phyloP scores from a whole-genome alignment of 1,140 invertebrate species.

The Proctacanthus coquilletti region DNA sequence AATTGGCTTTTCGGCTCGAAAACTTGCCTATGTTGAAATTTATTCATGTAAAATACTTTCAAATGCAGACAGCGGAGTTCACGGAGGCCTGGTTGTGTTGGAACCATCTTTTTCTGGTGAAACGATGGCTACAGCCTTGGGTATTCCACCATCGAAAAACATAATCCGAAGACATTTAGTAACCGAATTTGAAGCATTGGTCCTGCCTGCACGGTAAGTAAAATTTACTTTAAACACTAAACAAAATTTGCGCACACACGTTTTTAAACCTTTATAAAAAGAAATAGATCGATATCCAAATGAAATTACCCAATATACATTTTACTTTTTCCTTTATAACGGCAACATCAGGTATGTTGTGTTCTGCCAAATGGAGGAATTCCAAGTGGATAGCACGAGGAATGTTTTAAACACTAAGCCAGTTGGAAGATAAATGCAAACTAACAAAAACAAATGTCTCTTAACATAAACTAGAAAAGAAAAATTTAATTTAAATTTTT shows the following conservation, averaged over 20 bases:
- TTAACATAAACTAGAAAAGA: conserved; percentile 5
- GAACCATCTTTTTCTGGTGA: conserved; percentile 88
- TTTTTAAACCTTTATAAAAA: background rate
- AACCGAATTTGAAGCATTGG: conserved; percentile 75
- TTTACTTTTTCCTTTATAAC: conserved; percentile 1
- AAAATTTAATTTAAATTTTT: background rate
- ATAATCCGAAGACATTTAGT: conserved; percentile 82
- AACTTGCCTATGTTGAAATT: too few species aligned
- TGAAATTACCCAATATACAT: too few species aligned
- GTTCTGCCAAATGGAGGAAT: conserved; percentile 62
- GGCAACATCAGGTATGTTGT: conserved; percentile 53
- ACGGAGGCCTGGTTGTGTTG: conserved; percentile 80
- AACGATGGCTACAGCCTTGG: conserved; percentile 82
- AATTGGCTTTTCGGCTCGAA: too few species aligned
- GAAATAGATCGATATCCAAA: background rate
- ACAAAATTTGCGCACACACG: conserved; percentile 1
- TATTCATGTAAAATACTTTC: too few species aligned
- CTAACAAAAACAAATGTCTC: too few species aligned
- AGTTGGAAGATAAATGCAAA: conserved; percentile 9
- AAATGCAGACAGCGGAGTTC: conserved; percentile 74
- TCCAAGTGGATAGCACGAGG: conserved; percentile 44
- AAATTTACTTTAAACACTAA: too few species aligned
- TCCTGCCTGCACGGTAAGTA: conserved; percentile 75
- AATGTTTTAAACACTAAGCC: conserved; percentile 25
- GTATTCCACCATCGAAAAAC: conserved; percentile 83